Evolutionary conservation across 2,888 invertebrate species (phyloP), one percentile per base, ranked within the genome.

Genomic region (Lasioglossum villosulum): DNA sequence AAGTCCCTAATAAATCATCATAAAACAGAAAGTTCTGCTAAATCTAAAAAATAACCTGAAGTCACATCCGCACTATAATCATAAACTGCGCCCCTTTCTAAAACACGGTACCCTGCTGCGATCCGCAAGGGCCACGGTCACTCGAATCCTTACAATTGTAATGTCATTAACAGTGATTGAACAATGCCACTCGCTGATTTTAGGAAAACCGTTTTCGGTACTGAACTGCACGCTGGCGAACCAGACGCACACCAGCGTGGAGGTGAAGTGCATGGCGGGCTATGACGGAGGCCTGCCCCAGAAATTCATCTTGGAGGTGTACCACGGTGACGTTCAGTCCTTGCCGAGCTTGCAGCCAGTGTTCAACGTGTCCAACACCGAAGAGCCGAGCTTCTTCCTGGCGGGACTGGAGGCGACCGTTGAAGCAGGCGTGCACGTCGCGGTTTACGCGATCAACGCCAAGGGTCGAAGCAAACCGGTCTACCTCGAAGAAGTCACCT

Each of bases 231-330:
- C 97, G 78, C 96, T 98, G 91, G 97, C 97, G 95, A 98, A 98
- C 95, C 97, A 98, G 95, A 98, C 98, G 27, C 97, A 97, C 92
- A 97, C 97, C 92, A 97, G 97, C 85, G 97, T 98, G 91, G 97
- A 97, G 95, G 97, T 98, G 90, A 97, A 97, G 92, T 98, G 98
- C 95, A 96, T 97, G 93, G 96, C 98, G 39, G 98, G 98, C 91
- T 98, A 98, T 95, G 98, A 98, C 96, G 98, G 98, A 84, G 98
- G 98, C 89, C 96, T 98, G 92, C 98, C 98, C 84, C 98, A 98
- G 96, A 96, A 96, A 94, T 98, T 98, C 96, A 96, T 98, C 78
- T 96, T 98, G 89, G 98, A 98, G 95, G 96, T 98, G 90, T 97
- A 97, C 95, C 96, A 95, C 95, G 88, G 94, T 90, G 89, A 95